phyloP scores from a whole-genome alignment of 1,140 invertebrate genomes.

The Mamestra configurata region DNA sequence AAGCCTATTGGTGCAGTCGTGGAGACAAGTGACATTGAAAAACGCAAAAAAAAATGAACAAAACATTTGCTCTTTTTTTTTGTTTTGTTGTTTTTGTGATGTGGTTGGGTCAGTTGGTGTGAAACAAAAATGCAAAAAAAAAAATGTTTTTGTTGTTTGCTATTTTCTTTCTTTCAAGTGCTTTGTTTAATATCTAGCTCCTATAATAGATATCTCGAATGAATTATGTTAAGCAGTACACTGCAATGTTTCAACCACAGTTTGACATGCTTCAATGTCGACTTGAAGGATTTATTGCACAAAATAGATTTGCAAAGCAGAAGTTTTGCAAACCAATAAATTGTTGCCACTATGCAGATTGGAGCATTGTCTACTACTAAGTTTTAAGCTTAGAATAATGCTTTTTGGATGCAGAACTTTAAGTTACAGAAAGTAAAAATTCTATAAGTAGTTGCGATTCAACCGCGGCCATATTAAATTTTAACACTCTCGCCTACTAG shows the following conservation, averaged over 20 bases:
- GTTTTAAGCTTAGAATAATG: slow-evolving; percentile 1
- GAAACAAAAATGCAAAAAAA: no score
- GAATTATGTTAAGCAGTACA: background rate
- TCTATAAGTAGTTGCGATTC: background rate
- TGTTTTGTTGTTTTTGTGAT: no score
- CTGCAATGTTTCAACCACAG: slow-evolving; percentile 23
- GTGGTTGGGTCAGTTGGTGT: no score
- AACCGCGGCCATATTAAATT: slow-evolving; percentile 25
- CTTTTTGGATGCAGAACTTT: background rate
- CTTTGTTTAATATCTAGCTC: background rate
- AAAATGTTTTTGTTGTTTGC: no score
- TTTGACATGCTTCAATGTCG: slow-evolving; percentile 32
- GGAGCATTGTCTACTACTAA: slow-evolving; percentile 11
- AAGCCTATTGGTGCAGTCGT: slow-evolving; percentile 9
- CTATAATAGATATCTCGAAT: background rate
- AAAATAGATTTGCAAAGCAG: slow-evolving; percentile 29
- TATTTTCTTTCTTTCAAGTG: background rate
- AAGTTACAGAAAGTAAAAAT: background rate
- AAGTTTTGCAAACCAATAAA: slow-evolving; percentile 25
- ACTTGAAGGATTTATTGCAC: slow-evolving; percentile 11
- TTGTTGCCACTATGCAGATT: slow-evolving; percentile 15
- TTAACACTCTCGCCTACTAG: slow-evolving; percentile 23
- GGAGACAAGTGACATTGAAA: background rate
- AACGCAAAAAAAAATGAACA: background rate
- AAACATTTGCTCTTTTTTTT: background rate